These are phyloP conservation scores for Lysandra coridon DNA, from an alignment of 2,888 invertebrate genomes.

Conservation along the genomic window DNA sequence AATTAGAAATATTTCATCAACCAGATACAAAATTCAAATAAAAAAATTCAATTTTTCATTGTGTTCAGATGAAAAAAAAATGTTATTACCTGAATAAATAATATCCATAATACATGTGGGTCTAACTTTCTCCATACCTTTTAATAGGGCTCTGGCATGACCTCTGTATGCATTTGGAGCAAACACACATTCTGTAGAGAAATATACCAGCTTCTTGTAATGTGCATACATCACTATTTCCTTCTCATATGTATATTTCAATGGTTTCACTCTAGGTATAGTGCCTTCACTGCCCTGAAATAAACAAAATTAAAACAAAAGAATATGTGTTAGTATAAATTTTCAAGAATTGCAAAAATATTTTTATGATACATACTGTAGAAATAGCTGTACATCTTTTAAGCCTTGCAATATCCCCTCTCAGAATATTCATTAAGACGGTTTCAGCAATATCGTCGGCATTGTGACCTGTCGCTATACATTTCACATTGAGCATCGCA, in stretches of 20 bases:
- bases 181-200: constrained; percentile 99
- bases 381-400: constrained; percentile 94
- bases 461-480: constrained; percentile 98
- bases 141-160: constrained; percentile 92
- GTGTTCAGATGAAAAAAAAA: not conserved
- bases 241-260: constrained; percentile 98
- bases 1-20: no score
- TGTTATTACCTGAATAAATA: constrained; percentile 87
- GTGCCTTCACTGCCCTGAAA: constrained; percentile 87
- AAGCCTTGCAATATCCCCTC: constrained; percentile 97
- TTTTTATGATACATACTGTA: constrained; percentile 83
- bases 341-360: not conserved
- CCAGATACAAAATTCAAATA: no score
- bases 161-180: constrained; percentile 99
- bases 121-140: constrained; percentile 96
- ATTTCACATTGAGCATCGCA: constrained; percentile 90
- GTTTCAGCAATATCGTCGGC: constrained; percentile 99
- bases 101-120: constrained; percentile 96
- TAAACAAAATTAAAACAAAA: not conserved
- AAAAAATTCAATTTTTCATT: not conserved
- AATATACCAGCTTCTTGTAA: constrained; percentile 96
- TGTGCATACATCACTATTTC: constrained; percentile 99
- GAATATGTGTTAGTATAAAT: no score
- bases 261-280: constrained; percentile 95
- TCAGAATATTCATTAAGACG: constrained; percentile 96